Evolutionary conservation across 2,113 vertebrate genomes (phyloP), one percentile per base, ranked within the genome.

Genomic region (Tretioscincus oriximinensis): DNA sequence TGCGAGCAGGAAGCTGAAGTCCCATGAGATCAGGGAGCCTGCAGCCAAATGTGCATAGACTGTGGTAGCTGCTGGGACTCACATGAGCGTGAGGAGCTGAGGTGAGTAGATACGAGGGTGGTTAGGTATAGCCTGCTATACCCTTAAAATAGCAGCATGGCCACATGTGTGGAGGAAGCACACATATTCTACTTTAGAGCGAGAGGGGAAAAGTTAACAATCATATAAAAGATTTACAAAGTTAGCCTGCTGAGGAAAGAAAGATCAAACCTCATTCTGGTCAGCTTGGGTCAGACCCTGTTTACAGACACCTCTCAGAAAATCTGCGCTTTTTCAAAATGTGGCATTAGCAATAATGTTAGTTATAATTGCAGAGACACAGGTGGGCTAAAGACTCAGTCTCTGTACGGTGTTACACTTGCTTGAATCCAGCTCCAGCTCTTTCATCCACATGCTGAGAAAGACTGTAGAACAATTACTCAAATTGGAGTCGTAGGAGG

Each of bases 391-490:
- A 67, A 31, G 51, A 14, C 22, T 70, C 11, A 63, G 51, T 35
- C 35, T 61, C 8, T 45, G 26, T 22, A 60, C n/a, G 64, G 68
- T 69, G 49, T 31, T 68, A 22, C n/a, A 49, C 64, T 73, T 76
- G 54, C 41, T 28, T 22, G 9, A 28, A 68, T 20, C 70, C n/a
- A 61, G 63, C 79, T 79, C 64, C 63, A 69, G 49, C n/a, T 73
- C 31, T 47, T 60, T 35, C 31, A 73, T 66, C 7, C 49, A 58
- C 76, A 78, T 47, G 70, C 61, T 58, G 26, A 65, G 51, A 74
- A 49, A 74, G 64, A 71, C 31, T 63, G 41, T 49, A 24, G 24
- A 79, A 75, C 49, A n/a, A 69, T 84, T 77, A 75, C 64, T 75
- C 71, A 79, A 35, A 63, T n/a, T 28, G 35, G 71, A 77, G 28